Percentiles rank a stretch among this genome's conserved stretches.
Evolutionary conservation across 35 echinoderm and acorn worm species (phyloP).

Genomic region (Ophiothrix spiculata): DNA sequence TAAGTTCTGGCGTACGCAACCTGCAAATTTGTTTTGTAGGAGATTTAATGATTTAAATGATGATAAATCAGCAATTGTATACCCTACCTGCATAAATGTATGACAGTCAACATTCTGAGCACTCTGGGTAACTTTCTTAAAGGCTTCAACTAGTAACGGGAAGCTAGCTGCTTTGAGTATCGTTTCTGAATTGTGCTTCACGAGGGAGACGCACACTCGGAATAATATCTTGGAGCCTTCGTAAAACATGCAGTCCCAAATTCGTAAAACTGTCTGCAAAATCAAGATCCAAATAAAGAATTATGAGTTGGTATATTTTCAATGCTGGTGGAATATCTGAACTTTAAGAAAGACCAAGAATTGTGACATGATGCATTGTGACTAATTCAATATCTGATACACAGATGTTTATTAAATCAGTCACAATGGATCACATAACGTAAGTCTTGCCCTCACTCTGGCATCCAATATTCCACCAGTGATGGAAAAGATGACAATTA

Average conservation of each 20-base stretch:
- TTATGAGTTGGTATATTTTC: too few species aligned
- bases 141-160: conserved; percentile 63
- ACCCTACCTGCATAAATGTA: conserved; percentile 81
- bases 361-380: too few species aligned
- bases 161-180: conserved; percentile 49
- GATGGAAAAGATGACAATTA: too few species aligned
- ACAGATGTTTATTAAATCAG: too few species aligned
- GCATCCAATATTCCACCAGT: too few species aligned
- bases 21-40: neutral
- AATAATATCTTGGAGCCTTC: conserved; percentile 94
- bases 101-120: conserved; percentile 81
- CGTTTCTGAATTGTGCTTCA: conserved; percentile 53
- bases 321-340: too few species aligned
- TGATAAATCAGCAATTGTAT: neutral
- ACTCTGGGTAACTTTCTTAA: conserved; percentile 51
- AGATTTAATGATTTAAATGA: neutral
- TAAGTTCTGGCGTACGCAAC: too few species aligned
- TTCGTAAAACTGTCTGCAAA: conserved; percentile 88
- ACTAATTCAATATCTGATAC: too few species aligned
- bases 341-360: too few species aligned
- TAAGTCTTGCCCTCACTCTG: too few species aligned
- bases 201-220: conserved; percentile 64
- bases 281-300: too few species aligned
- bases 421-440: too few species aligned
- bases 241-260: conserved; percentile 98